Base-by-base conservation (phyloP, 1,140 invertebrate genomes). In the Andrena cerasifolii region DNA sequence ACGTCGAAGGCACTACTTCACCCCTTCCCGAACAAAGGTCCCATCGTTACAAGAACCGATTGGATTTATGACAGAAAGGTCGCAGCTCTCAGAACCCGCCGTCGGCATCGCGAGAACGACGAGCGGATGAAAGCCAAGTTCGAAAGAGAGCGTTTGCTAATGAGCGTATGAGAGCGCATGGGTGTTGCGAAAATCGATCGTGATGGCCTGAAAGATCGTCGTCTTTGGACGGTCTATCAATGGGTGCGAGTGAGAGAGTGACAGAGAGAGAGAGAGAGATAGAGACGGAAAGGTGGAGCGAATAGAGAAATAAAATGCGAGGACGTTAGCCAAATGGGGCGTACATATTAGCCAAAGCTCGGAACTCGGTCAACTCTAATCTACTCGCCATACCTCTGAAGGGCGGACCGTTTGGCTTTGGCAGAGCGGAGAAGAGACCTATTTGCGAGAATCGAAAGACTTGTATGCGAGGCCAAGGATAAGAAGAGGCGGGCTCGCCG, bases 371-470 rank as follows among this genome's bases (percentile, higher is more conserved):
- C 84, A 82, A 47, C 56, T 73, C 51, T 66, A 59, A 76, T 82
- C 71, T 82, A 63, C 61, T 84, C 79, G 80, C 88, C 89, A 86
- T 92, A 92, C 89, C 89, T 92, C 84, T 86, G 73, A 92, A 90
- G 75, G 88, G 89, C 82, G 87, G 88, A 88, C 79, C 90, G 89
- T 89, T 92, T 86, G 87, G 84, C 87, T 90, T 91, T 90, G 90
- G 89, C 88, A 90, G 87, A 70, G 84, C 87, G 83, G 91, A 89
- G 75, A 75, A 86, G 45, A 85, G 89, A 92, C 91, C 91, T 92
- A 92, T 91, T 90, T 90, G 87, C 83, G 89, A 86, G 59, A 89
- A 90, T 85, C 80, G 80, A 83, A 89, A 76, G 33, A 83, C 71
- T 88, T n/a, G n/a, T n/a, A 82, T 78, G 87, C 83, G 84, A 89